Percentiles rank a stretch among this genome's conserved stretches.
Conservation (phyloP, 2,113 vertebrate genomes). For the Egretta garzetta region DNA sequence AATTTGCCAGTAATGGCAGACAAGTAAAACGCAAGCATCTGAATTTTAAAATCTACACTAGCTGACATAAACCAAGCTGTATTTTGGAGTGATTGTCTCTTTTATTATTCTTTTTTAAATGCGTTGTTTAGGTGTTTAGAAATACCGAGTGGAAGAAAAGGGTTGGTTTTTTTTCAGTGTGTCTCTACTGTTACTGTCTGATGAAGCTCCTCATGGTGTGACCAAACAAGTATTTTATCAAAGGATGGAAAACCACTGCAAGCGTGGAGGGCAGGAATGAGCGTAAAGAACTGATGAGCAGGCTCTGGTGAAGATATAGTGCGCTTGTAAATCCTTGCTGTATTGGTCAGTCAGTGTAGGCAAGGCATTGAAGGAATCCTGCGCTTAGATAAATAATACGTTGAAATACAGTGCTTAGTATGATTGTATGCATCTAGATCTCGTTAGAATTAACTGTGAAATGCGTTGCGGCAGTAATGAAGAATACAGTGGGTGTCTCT, state of each 20-base stretch:
- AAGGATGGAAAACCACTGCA: neutral
- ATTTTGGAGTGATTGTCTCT: neutral
- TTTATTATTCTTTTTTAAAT: neutral
- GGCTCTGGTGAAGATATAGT: neutral
- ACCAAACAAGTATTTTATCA: neutral
- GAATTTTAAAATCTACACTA: neutral
- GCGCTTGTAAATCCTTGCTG: neutral
- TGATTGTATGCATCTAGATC: slow-evolving; percentile 39
- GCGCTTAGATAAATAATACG: neutral
- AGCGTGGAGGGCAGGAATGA: neutral
- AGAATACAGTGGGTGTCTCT: slow-evolving; percentile 30
- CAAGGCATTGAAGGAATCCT: slow-evolving; percentile 19
- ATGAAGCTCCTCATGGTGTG: neutral
- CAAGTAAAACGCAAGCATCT: slow-evolving; percentile 11
- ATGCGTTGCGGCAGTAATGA: slow-evolving; percentile 47
- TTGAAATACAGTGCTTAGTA: slow-evolving; percentile 2
- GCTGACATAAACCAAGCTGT: neutral
- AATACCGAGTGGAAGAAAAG: neutral
- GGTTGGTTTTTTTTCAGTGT: neutral
- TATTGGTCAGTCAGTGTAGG: slow-evolving; percentile 21
- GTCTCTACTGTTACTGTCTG: neutral
- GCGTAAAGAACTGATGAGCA: neutral
- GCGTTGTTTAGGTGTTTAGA: neutral
- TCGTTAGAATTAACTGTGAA: slow-evolving; percentile 60
- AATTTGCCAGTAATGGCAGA: slow-evolving; percentile 48